These are phyloP conservation scores for Itoplectis maculator DNA, from an alignment of 2,888 invertebrate genomes.

Conservation along the genomic window DNA sequence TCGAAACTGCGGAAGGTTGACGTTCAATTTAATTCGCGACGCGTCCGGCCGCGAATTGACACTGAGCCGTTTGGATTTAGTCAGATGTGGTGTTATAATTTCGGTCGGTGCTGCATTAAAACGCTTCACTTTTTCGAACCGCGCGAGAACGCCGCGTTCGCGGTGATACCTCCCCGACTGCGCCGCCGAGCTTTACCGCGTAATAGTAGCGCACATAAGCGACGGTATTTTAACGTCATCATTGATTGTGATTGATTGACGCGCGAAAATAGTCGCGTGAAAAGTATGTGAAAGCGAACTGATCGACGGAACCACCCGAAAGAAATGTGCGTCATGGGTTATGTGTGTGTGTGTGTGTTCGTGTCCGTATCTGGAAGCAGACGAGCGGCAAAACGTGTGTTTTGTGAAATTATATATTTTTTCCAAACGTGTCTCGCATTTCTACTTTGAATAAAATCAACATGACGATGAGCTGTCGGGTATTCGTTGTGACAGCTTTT, in stretches of 20 bases:
- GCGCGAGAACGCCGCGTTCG: too few species aligned
- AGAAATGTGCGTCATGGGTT: too few species aligned
- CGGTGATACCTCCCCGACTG: background rate
- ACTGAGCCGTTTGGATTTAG: conserved; percentile 8
- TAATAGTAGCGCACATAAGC: conserved; percentile 17
- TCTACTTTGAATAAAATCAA: conserved; percentile 22
- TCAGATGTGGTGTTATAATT: conserved; percentile 16
- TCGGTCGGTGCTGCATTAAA: background rate
- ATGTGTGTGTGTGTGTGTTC: too few species aligned
- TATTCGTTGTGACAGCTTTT: conserved; percentile 19
- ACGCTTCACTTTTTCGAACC: background rate
- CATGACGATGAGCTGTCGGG: background rate
- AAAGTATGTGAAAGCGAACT: conserved; percentile 39
- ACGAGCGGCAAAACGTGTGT: background rate
- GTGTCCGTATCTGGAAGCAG: background rate
- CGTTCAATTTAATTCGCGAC: conserved; percentile 25
- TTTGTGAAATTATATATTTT: conserved; percentile 27
- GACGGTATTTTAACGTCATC: conserved; percentile 51
- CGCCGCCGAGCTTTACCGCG: background rate
- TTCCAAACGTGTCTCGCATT: conserved; percentile 4
- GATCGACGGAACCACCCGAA: conserved; percentile 29
- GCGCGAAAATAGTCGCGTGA: conserved; percentile 33
- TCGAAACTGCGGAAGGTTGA: background rate
- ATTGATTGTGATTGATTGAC: conserved; percentile 56
- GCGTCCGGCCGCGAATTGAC: conserved; percentile 15